Percentiles rank a stretch among this genome's conserved stretches.
These are phyloP conservation scores for Elephantulus edwardii DNA, from an alignment of 2,113 vertebrate species.

Conservation along the genomic window DNA sequence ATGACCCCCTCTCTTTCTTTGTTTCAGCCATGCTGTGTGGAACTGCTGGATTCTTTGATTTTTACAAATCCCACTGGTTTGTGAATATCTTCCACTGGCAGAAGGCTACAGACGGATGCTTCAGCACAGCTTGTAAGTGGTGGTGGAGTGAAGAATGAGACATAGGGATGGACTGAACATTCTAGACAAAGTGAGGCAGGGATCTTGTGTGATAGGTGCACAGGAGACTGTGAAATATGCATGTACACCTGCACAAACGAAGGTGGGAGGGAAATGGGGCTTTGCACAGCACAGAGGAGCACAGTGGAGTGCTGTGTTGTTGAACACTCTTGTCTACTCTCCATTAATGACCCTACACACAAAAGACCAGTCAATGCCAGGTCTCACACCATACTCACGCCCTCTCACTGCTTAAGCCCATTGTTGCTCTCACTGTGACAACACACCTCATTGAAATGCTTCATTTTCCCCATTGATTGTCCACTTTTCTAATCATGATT, in stretches of 20 bases:
- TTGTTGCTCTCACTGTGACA: no score
- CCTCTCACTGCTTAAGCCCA: background rate
- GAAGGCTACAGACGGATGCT: constrained; percentile 87
- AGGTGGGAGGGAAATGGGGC: background rate
- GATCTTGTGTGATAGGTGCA: background rate
- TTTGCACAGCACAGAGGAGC: background rate
- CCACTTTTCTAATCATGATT: no score
- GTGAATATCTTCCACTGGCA: constrained; percentile 87
- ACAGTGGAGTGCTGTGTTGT: background rate
- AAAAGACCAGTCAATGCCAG: no score
- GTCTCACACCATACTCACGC: no score
- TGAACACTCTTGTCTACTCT: no score
- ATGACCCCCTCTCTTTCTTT: background rate
- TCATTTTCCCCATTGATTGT: no score
- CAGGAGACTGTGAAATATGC: background rate
- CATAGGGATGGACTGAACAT: background rate
- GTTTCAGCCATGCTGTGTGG: constrained; percentile 89
- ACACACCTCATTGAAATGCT: no score
- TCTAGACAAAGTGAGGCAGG: background rate
- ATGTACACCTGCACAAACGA: background rate
- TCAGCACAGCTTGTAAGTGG: constrained; percentile 86
- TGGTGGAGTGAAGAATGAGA: accelerated
- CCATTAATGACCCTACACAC: no score
- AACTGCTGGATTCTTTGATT: constrained; percentile 87
- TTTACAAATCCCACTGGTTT: constrained; percentile 89